These are phyloP conservation scores for Furnarius figulus DNA, from an alignment of 2,113 vertebrate genomes.

Conservation along the genomic window DNA sequence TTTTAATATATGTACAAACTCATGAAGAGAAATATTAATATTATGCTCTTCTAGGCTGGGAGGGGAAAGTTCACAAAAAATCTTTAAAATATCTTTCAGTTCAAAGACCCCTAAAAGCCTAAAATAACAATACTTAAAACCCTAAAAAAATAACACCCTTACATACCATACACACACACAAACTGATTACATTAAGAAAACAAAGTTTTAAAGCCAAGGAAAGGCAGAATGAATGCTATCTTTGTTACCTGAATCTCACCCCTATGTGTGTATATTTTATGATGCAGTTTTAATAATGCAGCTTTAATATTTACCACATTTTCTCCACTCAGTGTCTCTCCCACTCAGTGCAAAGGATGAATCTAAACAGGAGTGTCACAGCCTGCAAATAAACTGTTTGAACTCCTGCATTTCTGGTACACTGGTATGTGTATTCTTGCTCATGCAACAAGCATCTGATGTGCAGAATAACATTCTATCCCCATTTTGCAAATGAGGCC, in stretches of 20 bases:
- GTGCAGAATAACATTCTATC: background rate
- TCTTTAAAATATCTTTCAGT: background rate
- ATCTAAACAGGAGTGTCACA: background rate
- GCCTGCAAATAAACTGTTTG: background rate
- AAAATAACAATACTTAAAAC: background rate
- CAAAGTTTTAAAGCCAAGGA: background rate
- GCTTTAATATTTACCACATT: background rate
- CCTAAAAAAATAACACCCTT: background rate
- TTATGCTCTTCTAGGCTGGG: background rate
- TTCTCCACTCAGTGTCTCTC: background rate
- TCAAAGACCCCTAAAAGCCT: background rate
- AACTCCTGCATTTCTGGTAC: background rate
- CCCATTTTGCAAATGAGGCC: background rate
- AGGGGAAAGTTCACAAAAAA: background rate
- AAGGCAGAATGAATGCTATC: background rate
- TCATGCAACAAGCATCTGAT: background rate
- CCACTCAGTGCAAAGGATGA: background rate
- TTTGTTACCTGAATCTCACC: background rate
- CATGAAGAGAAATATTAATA: background rate
- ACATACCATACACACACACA: background rate
- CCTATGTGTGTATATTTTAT: background rate
- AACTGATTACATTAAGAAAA: background rate
- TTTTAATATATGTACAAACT: background rate
- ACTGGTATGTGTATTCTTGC: background rate
- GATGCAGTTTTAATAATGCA: background rate